Evolutionary conservation across 1,140 invertebrate genomes (phyloP), one percentile per base, ranked within the genome.

Genomic region (Brachionus calyciflorus): DNA sequence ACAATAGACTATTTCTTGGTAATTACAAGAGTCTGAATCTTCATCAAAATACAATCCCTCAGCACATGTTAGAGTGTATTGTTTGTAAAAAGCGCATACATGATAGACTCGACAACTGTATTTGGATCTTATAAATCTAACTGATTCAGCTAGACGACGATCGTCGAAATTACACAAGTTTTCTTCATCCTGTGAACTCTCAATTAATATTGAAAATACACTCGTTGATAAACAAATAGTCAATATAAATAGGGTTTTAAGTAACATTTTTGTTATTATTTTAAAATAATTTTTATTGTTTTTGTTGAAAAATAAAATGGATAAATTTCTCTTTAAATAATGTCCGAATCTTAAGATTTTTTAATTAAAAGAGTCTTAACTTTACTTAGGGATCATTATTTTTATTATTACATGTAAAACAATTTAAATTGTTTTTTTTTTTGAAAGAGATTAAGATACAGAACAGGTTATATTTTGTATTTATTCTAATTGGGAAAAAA

Each of bases 21-120:
- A 73, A 73, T 73, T 73, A 40, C 69, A 73, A 33, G 69, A 37
- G 26, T 73, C 40, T 12, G 37, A 37, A 14, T 49, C 46, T 40
- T 7, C 10, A 24, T 73, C 69, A 24, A 73, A 73, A 30, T 55
- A 73, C 49, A 73, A 46, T 7, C 69, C 69, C 17, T 73, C 46
- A n/a, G 69, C n/a, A 40, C 69, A 73, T 21, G 40, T 73, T 33
- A 73, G 28, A 51, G 46, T 51, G 41, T 51, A 73, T 49, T 73
- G 69, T 19, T 55, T 49, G 28, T 73, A 49, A 55, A 55, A 73
- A 0, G 51, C 69, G 48, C 69, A 73, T 55, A 73, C 28, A 30
- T 51, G 40, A 19, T 73, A 73, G 28, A 73, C 69, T 49, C 69
- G 44, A 21, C 69, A 73, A 41, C 40, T 73, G 24, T 37, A 73